phyloP scores from a whole-genome alignment of 2,113 vertebrate genomes.

The Leuciscus idus region DNA sequence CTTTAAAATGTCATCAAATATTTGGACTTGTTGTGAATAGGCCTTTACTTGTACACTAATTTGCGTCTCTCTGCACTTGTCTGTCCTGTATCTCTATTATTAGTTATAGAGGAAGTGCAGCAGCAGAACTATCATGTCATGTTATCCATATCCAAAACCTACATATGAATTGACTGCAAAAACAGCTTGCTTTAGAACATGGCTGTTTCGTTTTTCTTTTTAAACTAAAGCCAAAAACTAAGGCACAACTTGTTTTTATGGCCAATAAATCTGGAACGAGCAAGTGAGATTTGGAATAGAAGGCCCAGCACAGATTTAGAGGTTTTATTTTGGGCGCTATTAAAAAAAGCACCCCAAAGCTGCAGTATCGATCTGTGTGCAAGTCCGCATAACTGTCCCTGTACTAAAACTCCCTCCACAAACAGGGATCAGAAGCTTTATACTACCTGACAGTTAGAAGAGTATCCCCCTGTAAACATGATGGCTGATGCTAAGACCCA shows the following conservation, averaged over 20 bases:
- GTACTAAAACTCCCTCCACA: conserved; percentile 13
- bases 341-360: background rate
- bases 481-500: background rate
- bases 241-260: background rate
- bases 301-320: conserved; percentile 13
- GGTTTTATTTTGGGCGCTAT: conserved; percentile 1
- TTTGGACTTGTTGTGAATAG: background rate
- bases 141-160: background rate
- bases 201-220: background rate
- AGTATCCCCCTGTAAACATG: background rate
- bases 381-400: conserved; percentile 5
- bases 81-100: background rate
- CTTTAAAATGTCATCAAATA: background rate
- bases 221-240: background rate
- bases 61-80: background rate
- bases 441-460: background rate
- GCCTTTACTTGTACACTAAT: background rate
- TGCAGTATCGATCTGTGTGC: conserved; percentile 10
- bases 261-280: conserved; percentile 25
- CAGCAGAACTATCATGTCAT: background rate
- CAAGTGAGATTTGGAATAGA: background rate
- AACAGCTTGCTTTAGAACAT: conserved; percentile 8
- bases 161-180: background rate
- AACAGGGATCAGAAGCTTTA: conserved; percentile 18
- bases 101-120: background rate